Conservation (phyloP, 2,888 invertebrate genomes). For the Xanthia icteritia region DNA sequence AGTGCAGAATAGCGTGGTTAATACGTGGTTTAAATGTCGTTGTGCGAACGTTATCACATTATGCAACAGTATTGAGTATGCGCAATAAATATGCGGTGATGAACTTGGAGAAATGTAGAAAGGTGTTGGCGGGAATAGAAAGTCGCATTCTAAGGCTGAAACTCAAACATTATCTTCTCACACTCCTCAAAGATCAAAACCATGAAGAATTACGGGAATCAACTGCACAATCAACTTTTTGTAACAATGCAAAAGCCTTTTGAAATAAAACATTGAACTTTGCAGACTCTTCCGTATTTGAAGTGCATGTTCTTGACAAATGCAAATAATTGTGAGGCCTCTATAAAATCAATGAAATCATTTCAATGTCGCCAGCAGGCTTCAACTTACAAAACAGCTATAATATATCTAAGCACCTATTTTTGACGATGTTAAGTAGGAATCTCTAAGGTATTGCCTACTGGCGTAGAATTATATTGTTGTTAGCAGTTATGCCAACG, state of each 20-base stretch:
- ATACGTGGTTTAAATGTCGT: conserved; percentile 17
- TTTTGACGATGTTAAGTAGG: background rate
- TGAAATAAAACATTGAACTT: background rate
- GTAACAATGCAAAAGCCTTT: too few species aligned
- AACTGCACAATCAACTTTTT: too few species aligned
- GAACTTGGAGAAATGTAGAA: conserved; percentile 42
- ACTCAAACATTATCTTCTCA: background rate
- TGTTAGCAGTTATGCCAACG: background rate
- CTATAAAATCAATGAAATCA: background rate
- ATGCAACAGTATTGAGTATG: conserved; percentile 43
- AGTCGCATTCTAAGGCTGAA: background rate
- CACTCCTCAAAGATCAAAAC: background rate
- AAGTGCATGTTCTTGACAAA: conserved; percentile 14
- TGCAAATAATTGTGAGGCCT: background rate
- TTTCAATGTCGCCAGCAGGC: background rate
- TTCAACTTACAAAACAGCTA: background rate
- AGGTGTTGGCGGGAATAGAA: conserved; percentile 13
- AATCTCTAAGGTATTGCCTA: background rate
- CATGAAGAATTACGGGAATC: background rate
- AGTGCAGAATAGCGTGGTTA: conserved; percentile 48
- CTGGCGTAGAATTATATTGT: background rate
- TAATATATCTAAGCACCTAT: background rate
- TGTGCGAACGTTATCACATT: conserved; percentile 45
- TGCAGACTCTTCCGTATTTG: background rate
- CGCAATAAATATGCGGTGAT: conserved; percentile 36